Evolutionary conservation across 2,113 vertebrate species (phyloP).

Genomic region (Pollachius pollachius): DNA sequence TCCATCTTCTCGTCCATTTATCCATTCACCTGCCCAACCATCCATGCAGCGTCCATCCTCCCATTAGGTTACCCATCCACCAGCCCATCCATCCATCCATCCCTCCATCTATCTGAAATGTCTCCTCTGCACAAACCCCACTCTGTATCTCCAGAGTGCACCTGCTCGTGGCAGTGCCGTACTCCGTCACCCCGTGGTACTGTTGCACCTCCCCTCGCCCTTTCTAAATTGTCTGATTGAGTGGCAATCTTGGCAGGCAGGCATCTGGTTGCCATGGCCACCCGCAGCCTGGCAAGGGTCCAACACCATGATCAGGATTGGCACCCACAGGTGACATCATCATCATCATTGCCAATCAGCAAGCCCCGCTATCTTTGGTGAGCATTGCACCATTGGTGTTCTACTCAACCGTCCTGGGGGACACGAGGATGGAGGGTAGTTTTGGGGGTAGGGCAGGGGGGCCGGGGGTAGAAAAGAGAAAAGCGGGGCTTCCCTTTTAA

Average conservation of each 20-base stretch:
- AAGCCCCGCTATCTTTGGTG: constrained; percentile 17
- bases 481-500: background rate
- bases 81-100: too few relatives aligned
- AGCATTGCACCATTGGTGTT: too few relatives aligned
- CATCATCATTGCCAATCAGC: constrained; percentile 30
- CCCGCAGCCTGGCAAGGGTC: constrained; percentile 55
- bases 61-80: too few relatives aligned
- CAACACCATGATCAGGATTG: constrained; percentile 57
- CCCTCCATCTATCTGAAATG: too few relatives aligned
- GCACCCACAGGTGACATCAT: constrained; percentile 63
- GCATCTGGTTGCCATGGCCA: constrained; percentile 56
- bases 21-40: background rate
- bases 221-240: constrained; percentile 31
- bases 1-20: background rate
- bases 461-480: background rate
- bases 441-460: too few relatives aligned
- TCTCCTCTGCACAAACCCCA: too few relatives aligned
- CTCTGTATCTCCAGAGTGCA: constrained; percentile 25
- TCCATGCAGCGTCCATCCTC: background rate
- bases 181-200: constrained; percentile 25
- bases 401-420: too few relatives aligned
- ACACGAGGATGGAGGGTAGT: too few relatives aligned
- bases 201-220: background rate
- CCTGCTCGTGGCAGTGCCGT: constrained; percentile 44
- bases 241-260: constrained; percentile 50